These are phyloP conservation scores for Phyllopteryx taeniolatus DNA, from an alignment of 2,113 vertebrate species.

Conservation along the genomic window DNA sequence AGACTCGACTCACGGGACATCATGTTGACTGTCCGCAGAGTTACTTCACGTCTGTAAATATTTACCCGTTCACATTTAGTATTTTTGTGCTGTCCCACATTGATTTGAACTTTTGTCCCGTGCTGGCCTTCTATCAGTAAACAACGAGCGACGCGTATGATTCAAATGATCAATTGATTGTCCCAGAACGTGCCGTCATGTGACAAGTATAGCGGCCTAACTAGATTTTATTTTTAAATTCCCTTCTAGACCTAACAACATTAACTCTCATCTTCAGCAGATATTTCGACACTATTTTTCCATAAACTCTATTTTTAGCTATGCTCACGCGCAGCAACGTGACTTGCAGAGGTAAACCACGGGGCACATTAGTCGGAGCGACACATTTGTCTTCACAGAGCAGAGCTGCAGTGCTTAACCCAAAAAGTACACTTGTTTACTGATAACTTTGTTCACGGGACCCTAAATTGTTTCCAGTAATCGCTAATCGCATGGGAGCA, in stretches of 20 bases:
- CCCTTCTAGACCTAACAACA: constrained; percentile 17
- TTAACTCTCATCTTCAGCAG: not conserved
- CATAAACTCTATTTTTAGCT: constrained; percentile 43
- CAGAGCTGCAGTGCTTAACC: constrained; percentile 1
- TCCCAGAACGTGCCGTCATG: not conserved
- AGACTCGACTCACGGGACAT: constrained; percentile 8
- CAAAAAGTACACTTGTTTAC: constrained; percentile 7
- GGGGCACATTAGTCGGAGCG: not conserved
- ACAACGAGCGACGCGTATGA: not conserved
- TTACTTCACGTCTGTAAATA: constrained; percentile 55
- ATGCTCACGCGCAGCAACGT: not conserved
- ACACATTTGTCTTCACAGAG: not conserved
- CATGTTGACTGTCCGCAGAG: constrained; percentile 33
- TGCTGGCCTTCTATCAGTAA: constrained; percentile 8
- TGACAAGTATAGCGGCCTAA: not conserved
- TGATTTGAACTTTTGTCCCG: constrained; percentile 49
- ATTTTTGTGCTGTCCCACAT: constrained; percentile 26
- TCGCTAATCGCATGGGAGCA: constrained; percentile 14
- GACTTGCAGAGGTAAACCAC: not conserved
- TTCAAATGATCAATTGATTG: constrained; percentile 10
- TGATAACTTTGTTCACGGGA: constrained; percentile 8
- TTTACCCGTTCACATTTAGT: constrained; percentile 51
- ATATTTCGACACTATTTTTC: constrained; percentile 39
- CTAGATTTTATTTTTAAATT: not conserved
- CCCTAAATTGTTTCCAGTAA: constrained; percentile 29